Percentiles rank a stretch among this genome's conserved stretches.
These are phyloP conservation scores for Babylonia areolata DNA, from an alignment of 1,140 invertebrate genomes.

Conservation along the genomic window DNA sequence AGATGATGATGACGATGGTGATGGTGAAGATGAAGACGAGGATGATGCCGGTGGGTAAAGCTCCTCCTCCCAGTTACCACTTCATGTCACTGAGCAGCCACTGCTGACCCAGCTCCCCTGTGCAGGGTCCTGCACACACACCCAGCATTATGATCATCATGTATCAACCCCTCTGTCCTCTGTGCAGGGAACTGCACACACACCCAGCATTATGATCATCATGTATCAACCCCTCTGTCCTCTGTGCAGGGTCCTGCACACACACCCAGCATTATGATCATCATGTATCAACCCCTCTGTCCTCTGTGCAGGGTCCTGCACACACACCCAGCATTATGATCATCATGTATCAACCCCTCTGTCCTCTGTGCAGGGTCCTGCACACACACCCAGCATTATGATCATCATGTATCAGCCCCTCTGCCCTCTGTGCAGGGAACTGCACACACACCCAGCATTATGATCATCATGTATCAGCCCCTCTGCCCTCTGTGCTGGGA, in stretches of 20 bases:
- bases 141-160: background rate
- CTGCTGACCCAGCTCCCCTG: slow-evolving; percentile 52
- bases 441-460: too few species aligned
- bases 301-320: too few species aligned
- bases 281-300: background rate
- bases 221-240: background rate
- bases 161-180: background rate
- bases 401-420: too few species aligned
- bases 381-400: too few species aligned
- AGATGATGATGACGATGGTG: slow-evolving; percentile 10
- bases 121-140: slow-evolving; percentile 51
- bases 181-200: background rate
- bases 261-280: background rate
- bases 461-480: too few species aligned
- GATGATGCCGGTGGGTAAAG: background rate
- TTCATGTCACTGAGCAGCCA: slow-evolving; percentile 69
- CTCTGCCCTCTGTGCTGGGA: too few species aligned
- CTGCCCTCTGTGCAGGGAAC: too few species aligned
- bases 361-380: too few species aligned
- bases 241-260: background rate
- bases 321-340: too few species aligned
- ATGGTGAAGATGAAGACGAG: background rate
- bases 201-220: background rate
- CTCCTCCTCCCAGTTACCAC: slow-evolving; percentile 40
- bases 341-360: too few species aligned